phyloP scores from a whole-genome alignment of 2,888 invertebrate genomes.

The Ennomos fuscantarius region DNA sequence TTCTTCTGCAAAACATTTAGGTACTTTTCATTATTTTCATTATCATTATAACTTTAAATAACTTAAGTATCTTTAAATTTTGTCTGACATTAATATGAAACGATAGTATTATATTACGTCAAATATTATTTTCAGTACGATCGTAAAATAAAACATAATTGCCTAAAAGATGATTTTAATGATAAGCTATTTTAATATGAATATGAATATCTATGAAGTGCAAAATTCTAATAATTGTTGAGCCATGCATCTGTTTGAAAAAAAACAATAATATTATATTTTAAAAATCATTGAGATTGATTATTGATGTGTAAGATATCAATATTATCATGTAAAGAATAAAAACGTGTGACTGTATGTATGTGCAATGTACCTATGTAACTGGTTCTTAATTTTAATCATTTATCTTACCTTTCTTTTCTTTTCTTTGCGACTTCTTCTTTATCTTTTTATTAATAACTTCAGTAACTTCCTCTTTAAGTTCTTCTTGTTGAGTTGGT shows the following conservation, averaged over 20 bases:
- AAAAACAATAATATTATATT: slow-evolving; percentile 21
- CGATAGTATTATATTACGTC: too few relatives aligned
- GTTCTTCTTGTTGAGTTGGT: slow-evolving; percentile 35
- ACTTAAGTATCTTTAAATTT: too few relatives aligned
- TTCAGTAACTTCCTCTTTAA: slow-evolving; percentile 15
- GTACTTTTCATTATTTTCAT: slow-evolving; percentile 48
- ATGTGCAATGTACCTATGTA: slow-evolving; percentile 2
- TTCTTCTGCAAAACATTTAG: slow-evolving; percentile 72
- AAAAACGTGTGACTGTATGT: not conserved
- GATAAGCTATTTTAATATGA: too few relatives aligned
- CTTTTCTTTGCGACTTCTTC: slow-evolving; percentile 42
- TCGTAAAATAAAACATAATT: too few relatives aligned
- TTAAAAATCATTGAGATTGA: slow-evolving; percentile 30
- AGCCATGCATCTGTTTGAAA: slow-evolving; percentile 68
- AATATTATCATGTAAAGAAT: not conserved
- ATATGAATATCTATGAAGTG: too few relatives aligned
- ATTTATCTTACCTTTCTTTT: slow-evolving; percentile 54
- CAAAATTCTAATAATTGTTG: not conserved
- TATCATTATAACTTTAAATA: slow-evolving; percentile 18
- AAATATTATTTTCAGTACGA: too few relatives aligned
- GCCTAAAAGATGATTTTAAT: too few relatives aligned
- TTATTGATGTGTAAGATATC: too few relatives aligned
- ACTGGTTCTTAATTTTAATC: not conserved
- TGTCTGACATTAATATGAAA: too few relatives aligned
- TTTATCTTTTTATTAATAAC: slow-evolving; percentile 49